These are phyloP conservation scores for Cottoperca gobio DNA, from an alignment of 2,797 vertebrate genomes.

Conservation along the genomic window DNA sequence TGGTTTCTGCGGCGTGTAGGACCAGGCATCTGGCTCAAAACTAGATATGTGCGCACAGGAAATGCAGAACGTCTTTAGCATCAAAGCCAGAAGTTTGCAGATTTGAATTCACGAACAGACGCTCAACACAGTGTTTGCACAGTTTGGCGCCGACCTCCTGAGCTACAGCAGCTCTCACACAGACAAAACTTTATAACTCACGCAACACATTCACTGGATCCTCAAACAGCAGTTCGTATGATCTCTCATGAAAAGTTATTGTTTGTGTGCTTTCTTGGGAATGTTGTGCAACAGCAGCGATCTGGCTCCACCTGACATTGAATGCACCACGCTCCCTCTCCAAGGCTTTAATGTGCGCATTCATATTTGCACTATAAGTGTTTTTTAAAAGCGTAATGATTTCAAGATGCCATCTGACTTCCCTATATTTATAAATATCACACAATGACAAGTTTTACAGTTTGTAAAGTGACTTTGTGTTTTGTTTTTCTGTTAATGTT, in stretches of 20 bases:
- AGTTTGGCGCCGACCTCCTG: too few relatives aligned
- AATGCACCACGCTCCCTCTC: background rate
- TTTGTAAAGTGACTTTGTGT: background rate
- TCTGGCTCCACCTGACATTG: background rate
- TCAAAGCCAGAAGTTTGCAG: background rate
- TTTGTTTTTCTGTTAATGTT: background rate
- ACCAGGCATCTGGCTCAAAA: background rate
- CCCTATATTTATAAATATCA: too few relatives aligned
- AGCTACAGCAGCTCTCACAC: too few relatives aligned
- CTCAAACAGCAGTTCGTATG: too few relatives aligned
- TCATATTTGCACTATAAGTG: background rate
- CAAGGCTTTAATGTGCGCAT: background rate
- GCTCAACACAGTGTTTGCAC: too few relatives aligned
- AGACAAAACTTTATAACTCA: too few relatives aligned
- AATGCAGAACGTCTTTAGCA: background rate
- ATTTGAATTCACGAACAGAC: too few relatives aligned
- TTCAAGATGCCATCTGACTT: background rate
- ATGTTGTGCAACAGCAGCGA: too few relatives aligned
- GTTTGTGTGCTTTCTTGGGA: too few relatives aligned
- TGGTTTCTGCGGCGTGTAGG: background rate
- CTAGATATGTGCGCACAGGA: background rate
- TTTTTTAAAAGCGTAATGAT: background rate
- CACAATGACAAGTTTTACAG: too few relatives aligned
- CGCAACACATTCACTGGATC: too few relatives aligned
- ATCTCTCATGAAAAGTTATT: too few relatives aligned